phyloP scores from a whole-genome alignment of 2,113 vertebrate genomes.

The Scortum barcoo region DNA sequence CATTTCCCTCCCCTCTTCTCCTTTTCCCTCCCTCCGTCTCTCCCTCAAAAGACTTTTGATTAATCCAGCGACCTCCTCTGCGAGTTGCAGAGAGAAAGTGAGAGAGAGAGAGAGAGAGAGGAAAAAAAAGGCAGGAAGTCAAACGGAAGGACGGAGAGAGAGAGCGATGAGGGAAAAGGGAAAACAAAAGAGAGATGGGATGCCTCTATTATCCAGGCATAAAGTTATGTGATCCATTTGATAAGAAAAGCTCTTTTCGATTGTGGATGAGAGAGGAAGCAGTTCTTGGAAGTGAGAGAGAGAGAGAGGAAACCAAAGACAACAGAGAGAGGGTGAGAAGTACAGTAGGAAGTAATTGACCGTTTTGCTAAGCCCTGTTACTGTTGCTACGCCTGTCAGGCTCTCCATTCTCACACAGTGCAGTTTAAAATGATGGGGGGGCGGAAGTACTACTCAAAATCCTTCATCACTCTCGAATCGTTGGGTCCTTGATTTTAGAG shows the following conservation, averaged over 20 bases:
- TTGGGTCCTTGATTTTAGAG: not conserved
- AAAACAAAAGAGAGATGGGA: constrained; percentile 24
- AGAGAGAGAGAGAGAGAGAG: not conserved
- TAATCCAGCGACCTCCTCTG: constrained; percentile 65
- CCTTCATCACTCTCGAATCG: not conserved
- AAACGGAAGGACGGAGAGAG: not conserved
- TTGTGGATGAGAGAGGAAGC: constrained; percentile 25
- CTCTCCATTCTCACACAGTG: not conserved
- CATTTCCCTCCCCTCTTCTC: constrained; percentile 40
- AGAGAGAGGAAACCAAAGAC: constrained; percentile 2
- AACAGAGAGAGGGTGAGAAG: not conserved
- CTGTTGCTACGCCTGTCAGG: not conserved
- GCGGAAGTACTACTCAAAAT: not conserved
- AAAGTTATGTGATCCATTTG: constrained; percentile 52
- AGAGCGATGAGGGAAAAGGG: not conserved
- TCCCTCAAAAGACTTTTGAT: constrained; percentile 73
- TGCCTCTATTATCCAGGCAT: constrained; percentile 20
- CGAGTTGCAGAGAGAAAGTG: constrained; percentile 13
- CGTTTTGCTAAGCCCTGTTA: not conserved
- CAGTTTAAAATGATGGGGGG: not conserved
- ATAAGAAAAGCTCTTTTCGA: constrained; percentile 55
- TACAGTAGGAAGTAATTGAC: constrained; percentile 10
- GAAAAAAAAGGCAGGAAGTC: no score
- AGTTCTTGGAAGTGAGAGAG: constrained; percentile 1
- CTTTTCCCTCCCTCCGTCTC: constrained; percentile 34